Conservation (phyloP, 2,797 vertebrate species). For the Myoxocephalus aenaeus region DNA sequence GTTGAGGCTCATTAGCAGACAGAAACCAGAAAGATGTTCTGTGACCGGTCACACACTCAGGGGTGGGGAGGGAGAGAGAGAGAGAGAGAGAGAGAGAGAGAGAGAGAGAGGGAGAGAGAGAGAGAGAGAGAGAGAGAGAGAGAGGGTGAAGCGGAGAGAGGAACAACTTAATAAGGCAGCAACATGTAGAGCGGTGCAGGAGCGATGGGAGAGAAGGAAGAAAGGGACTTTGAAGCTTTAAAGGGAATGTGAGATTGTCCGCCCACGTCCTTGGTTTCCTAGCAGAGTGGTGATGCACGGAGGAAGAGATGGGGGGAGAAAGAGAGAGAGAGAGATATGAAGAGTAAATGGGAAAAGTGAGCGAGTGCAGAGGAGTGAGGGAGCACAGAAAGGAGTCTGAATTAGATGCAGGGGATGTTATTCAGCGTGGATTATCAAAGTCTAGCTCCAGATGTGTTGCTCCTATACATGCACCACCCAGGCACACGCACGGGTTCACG, state of each 20-base stretch:
- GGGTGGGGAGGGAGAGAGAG: constrained; percentile 16
- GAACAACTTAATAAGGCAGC: constrained; percentile 76
- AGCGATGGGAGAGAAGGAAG: constrained; percentile 62
- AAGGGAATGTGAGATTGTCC: constrained; percentile 78
- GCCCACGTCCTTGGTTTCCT: constrained; percentile 69
- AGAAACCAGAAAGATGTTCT: constrained; percentile 70
- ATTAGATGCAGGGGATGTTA: constrained; percentile 51
- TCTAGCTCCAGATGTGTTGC: background rate
- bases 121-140: constrained; percentile 11
- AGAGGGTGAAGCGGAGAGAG: constrained; percentile 2
- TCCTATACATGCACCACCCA: too few relatives aligned
- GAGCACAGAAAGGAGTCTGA: constrained; percentile 41
- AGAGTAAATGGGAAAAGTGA: constrained; percentile 14
- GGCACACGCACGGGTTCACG: constrained; percentile 55
- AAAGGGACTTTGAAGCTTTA: constrained; percentile 80
- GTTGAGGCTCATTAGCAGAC: constrained; percentile 76
- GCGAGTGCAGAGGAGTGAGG: constrained; percentile 41
- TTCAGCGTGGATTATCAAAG: constrained; percentile 63
- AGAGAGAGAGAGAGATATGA: constrained; percentile 5
- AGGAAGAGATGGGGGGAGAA: constrained; percentile 13
- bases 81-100: constrained; percentile 11
- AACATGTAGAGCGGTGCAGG: constrained; percentile 70
- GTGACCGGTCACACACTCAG: constrained; percentile 55
- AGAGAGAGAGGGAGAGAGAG: constrained; percentile 10
- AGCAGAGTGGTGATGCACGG: constrained; percentile 42